phyloP scores from a whole-genome alignment of 2,797 vertebrate genomes.

The Gymnoscopelus microlampas region DNA sequence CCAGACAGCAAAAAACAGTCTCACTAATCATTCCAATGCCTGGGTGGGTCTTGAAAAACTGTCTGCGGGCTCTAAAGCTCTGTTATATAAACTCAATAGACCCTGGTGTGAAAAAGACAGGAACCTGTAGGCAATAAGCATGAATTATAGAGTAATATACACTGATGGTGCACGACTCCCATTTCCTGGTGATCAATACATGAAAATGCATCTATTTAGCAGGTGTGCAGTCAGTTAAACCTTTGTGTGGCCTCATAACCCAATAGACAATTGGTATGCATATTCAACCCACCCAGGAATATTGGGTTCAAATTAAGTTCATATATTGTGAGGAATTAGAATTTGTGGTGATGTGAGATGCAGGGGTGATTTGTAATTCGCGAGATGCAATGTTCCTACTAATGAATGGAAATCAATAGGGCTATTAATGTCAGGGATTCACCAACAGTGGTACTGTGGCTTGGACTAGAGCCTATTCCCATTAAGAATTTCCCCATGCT shows the following conservation, averaged over 20 bases:
- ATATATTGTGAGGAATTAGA: not conserved
- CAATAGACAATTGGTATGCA: slow-evolving; percentile 1
- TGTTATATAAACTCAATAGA: slow-evolving; percentile 3
- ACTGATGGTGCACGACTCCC: not conserved
- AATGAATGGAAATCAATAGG: slow-evolving; percentile 3
- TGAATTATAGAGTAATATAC: slow-evolving; percentile 9
- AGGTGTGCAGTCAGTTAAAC: not conserved
- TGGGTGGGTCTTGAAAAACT: not conserved
- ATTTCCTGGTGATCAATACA: slow-evolving; percentile 13
- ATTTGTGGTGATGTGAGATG: not conserved
- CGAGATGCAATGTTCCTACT: not conserved
- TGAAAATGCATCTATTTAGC: slow-evolving; percentile 1
- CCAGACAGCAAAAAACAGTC: not conserved
- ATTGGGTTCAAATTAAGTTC: slow-evolving; percentile 17
- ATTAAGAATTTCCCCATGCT: not conserved
- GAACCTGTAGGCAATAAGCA: not conserved
- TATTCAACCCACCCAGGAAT: not conserved
- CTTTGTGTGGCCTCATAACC: not conserved
- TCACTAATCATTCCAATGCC: slow-evolving; percentile 3
- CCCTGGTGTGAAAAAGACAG: not conserved
- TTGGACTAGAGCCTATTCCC: not conserved
- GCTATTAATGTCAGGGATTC: not conserved
- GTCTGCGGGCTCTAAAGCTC: not conserved
- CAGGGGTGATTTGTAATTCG: not conserved
- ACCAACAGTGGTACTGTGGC: not conserved